phyloP scores from a whole-genome alignment of 2,113 vertebrate species.

The Peromyscus polionotus region DNA sequence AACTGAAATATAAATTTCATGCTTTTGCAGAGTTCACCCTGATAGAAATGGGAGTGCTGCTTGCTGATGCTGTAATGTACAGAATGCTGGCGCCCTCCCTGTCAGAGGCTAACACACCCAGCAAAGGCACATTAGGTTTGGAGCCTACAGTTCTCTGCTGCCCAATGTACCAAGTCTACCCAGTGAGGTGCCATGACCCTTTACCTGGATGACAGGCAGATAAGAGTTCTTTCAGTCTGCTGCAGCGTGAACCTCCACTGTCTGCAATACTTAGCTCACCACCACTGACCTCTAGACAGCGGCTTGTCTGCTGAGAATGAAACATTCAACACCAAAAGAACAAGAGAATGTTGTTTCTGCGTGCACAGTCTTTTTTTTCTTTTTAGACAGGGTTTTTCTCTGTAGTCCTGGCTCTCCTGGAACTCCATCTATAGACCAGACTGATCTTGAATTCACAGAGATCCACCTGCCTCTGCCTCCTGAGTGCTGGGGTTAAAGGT shows the following conservation, averaged over 20 bases:
- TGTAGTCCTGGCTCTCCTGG: not conserved
- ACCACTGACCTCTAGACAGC: not conserved
- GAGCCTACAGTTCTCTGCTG: not conserved
- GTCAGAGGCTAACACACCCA: not conserved
- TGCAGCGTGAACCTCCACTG: not conserved
- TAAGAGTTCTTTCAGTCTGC: not conserved
- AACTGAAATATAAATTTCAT: not conserved
- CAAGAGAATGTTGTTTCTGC: not conserved
- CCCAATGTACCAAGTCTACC: not conserved
- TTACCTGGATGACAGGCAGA: not conserved
- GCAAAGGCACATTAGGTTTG: not conserved
- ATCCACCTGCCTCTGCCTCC: constrained; percentile 5
- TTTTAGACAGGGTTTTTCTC: not conserved
- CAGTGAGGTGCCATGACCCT: not conserved
- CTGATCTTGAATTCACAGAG: not conserved
- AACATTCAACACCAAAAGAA: not conserved
- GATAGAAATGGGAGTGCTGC: not conserved
- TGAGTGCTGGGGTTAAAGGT: not conserved
- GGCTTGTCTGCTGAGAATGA: not conserved
- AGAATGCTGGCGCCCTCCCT: not conserved
- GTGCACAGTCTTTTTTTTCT: not conserved
- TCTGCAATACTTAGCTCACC: not conserved
- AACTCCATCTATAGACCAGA: no score
- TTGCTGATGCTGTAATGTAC: not conserved
- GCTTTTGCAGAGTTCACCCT: not conserved